Percentiles rank a stretch among this genome's conserved stretches.
Evolutionary conservation across 2,888 invertebrate species (phyloP).

Genomic region (Andrena fulva): DNA sequence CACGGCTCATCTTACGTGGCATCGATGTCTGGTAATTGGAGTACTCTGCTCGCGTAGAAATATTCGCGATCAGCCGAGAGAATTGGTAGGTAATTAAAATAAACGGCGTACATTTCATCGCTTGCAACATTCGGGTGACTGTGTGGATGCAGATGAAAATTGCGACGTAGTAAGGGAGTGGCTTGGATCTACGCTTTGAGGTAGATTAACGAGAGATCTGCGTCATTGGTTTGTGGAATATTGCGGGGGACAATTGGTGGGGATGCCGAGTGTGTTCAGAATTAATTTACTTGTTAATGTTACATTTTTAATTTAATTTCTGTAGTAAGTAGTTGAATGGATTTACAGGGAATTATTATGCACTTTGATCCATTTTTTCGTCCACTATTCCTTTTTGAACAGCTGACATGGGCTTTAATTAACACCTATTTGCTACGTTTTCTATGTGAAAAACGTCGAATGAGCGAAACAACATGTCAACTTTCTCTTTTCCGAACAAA

Average conservation of each 20-base stretch:
- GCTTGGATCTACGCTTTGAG: too few relatives aligned
- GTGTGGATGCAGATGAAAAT: background rate
- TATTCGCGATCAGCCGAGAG: background rate
- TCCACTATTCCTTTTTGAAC: conserved; percentile 56
- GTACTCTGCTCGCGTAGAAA: background rate
- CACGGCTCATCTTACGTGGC: conserved; percentile 14
- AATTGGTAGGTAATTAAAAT: conserved; percentile 24
- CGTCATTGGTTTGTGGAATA: too few relatives aligned
- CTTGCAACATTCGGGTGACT: background rate
- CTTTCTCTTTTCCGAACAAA: conserved; percentile 23
- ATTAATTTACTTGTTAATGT: background rate
- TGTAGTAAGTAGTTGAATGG: conserved; percentile 19
- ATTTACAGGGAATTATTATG: background rate
- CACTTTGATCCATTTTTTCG: background rate
- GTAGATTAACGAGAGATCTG: too few relatives aligned
- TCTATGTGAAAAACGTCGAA: conserved; percentile 52
- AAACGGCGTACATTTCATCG: background rate
- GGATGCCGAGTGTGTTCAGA: background rate
- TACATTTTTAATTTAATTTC: background rate
- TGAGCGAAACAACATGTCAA: conserved; percentile 34
- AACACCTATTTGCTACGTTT: conserved; percentile 65
- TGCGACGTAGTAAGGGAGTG: too few relatives aligned
- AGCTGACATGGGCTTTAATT: conserved; percentile 58
- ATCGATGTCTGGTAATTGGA: conserved; percentile 40
- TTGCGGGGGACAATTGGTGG: too few relatives aligned